These are phyloP conservation scores for Isichthys henryi DNA, from an alignment of 2,113 vertebrate species.

Conservation along the genomic window DNA sequence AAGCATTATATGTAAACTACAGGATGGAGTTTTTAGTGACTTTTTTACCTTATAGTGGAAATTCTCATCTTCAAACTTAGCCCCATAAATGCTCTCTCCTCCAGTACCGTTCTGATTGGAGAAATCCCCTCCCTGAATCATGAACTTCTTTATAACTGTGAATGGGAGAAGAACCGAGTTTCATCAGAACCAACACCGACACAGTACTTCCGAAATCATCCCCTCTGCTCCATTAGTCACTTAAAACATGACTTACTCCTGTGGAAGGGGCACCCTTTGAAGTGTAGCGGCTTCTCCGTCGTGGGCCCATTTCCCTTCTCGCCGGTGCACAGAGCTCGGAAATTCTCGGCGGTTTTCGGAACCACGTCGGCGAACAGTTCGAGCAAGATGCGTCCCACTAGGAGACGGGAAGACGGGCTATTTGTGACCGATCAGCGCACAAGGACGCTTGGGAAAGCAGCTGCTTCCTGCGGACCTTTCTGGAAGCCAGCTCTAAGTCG, in stretches of 20 bases:
- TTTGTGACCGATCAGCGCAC: not conserved
- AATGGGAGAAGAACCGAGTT: not conserved
- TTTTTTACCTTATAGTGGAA: slow-evolving; percentile 83
- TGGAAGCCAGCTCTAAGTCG: not conserved
- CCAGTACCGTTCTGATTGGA: slow-evolving; percentile 94
- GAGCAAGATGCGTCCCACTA: slow-evolving; percentile 81
- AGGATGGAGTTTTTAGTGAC: not conserved
- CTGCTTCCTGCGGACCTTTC: not conserved
- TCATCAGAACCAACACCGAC: not conserved
- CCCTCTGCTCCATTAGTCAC: not conserved
- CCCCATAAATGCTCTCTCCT: slow-evolving; percentile 96
- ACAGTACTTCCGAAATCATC: not conserved
- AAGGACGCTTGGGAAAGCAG: not conserved
- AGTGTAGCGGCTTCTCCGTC: slow-evolving; percentile 88
- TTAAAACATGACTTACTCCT: slow-evolving; percentile 67
- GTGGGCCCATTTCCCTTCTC: slow-evolving; percentile 80
- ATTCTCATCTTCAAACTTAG: slow-evolving; percentile 98
- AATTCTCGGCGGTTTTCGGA: slow-evolving; percentile 93
- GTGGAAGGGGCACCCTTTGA: slow-evolving; percentile 94
- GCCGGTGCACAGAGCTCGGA: slow-evolving; percentile 86
- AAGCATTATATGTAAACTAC: not conserved
- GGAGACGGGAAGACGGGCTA: slow-evolving; percentile 22
- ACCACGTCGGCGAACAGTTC: slow-evolving; percentile 88
- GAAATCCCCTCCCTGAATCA: slow-evolving; percentile 96
- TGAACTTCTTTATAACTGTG: slow-evolving; percentile 93